These are phyloP conservation scores for Drosophila mayaguana DNA, from an alignment of 2,888 invertebrate species.

Conservation along the genomic window DNA sequence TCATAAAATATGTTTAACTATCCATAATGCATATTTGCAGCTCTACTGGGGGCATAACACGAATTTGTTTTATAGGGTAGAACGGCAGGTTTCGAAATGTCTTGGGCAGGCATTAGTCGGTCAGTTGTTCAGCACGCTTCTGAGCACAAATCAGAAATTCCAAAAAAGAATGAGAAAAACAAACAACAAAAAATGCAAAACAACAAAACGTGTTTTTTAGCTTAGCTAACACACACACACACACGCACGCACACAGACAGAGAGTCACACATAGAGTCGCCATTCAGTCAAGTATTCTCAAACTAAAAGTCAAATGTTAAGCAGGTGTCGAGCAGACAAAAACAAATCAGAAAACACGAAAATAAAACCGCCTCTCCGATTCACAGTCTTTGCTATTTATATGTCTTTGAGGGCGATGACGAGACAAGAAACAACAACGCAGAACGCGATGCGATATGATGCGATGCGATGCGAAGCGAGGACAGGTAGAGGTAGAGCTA, in stretches of 20 bases:
- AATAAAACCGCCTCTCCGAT: slow-evolving; percentile 39
- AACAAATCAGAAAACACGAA: slow-evolving; percentile 21
- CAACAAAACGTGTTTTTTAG: slow-evolving; percentile 61
- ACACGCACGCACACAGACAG: neutral
- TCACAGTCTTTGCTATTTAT: slow-evolving; percentile 59
- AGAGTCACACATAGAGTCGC: neutral
- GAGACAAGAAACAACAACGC: slow-evolving; percentile 21
- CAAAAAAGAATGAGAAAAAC: slow-evolving; percentile 16
- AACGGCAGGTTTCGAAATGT: slow-evolving; percentile 14
- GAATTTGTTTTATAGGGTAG: neutral
- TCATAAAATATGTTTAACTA: neutral
- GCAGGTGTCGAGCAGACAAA: slow-evolving; percentile 9
- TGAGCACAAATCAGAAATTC: slow-evolving; percentile 47
- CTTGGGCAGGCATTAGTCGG: slow-evolving; percentile 10
- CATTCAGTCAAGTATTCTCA: slow-evolving; percentile 30
- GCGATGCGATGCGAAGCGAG: slow-evolving; percentile 30
- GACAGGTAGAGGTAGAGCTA: slow-evolving; percentile 66
- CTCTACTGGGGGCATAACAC: neutral
- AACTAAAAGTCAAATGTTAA: slow-evolving; percentile 52
- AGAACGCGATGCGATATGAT: slow-evolving; percentile 12
- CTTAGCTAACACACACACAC: slow-evolving; percentile 5
- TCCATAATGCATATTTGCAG: neutral
- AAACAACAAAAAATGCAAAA: slow-evolving; percentile 31
- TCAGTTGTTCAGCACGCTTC: slow-evolving; percentile 35
- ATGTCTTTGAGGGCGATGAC: slow-evolving; percentile 45